These are phyloP conservation scores for Diadumene lineata DNA, from an alignment of 92 coral and sea anemone genomes.

Conservation along the genomic window DNA sequence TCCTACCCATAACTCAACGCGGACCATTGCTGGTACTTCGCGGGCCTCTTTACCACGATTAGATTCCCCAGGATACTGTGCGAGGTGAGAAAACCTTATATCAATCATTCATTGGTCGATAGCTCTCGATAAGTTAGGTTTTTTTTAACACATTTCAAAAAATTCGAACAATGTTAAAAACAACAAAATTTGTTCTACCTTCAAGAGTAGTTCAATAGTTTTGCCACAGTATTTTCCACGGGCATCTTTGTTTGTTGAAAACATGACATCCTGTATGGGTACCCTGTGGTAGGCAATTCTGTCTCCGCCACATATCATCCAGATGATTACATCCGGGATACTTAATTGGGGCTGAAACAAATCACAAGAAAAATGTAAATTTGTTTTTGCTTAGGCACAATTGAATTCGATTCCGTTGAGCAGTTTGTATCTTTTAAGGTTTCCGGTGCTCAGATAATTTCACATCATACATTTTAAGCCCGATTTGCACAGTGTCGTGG, in stretches of 20 bases:
- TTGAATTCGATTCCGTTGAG: too few relatives aligned
- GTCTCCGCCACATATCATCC: slow-evolving; percentile 85
- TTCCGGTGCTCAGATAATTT: too few relatives aligned
- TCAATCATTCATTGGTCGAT: neutral
- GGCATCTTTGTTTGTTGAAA: slow-evolving; percentile 51
- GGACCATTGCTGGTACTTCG: slow-evolving; percentile 73
- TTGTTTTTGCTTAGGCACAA: too few relatives aligned
- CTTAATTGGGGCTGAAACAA: slow-evolving; percentile 79
- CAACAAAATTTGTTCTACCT: slow-evolving; percentile 60
- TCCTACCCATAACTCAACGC: slow-evolving; percentile 90
- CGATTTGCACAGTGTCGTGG: too few relatives aligned
- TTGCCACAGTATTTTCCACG: slow-evolving; percentile 81
- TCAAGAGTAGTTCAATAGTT: slow-evolving; percentile 64
- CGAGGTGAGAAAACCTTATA: slow-evolving; percentile 2
- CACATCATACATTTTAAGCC: too few relatives aligned
- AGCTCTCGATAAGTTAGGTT: neutral
- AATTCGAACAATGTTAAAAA: too few relatives aligned
- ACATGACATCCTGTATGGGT: slow-evolving; percentile 81
- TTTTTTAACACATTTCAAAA: too few relatives aligned
- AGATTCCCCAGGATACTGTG: slow-evolving; percentile 78
- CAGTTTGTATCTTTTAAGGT: too few relatives aligned
- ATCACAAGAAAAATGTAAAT: neutral
- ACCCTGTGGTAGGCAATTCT: slow-evolving; percentile 89
- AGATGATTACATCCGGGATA: slow-evolving; percentile 90
- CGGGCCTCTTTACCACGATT: slow-evolving; percentile 54